Evolutionary conservation across 64 coral and sea anemone genomes (phyloP).

Genomic region (Montipora efflorescens): DNA sequence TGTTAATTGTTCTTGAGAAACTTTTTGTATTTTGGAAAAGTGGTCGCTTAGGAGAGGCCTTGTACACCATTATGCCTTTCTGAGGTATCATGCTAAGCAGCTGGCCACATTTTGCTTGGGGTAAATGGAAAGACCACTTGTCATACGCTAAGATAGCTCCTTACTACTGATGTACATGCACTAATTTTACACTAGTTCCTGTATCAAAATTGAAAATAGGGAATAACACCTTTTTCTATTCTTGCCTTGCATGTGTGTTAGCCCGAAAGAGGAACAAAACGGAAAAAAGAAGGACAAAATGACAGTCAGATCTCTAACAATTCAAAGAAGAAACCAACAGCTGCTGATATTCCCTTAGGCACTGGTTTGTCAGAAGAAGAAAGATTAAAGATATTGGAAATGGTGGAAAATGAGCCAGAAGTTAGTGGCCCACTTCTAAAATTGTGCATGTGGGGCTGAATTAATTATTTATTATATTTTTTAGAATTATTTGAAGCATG

Average conservation of each 20-base stretch:
- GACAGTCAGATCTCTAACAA: slow-evolving; percentile 15
- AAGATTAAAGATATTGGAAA: slow-evolving; percentile 91
- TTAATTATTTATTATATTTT: too few relatives aligned
- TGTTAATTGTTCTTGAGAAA: too few relatives aligned
- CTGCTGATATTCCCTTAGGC: slow-evolving; percentile 34
- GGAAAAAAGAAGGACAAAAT: slow-evolving; percentile 73
- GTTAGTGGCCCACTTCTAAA: slow-evolving; percentile 22
- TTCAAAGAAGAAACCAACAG: slow-evolving; percentile 49
- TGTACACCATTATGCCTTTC: too few relatives aligned
- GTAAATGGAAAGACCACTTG: too few relatives aligned
- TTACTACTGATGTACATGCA: too few relatives aligned
- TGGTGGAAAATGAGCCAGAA: slow-evolving; percentile 99
- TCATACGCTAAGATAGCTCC: too few relatives aligned
- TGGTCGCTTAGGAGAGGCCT: too few relatives aligned
- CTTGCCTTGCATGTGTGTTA: not conserved
- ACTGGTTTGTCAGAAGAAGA: slow-evolving; percentile 90
- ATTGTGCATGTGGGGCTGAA: too few relatives aligned
- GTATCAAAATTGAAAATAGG: not conserved
- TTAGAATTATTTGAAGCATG: too few relatives aligned
- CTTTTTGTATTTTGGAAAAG: too few relatives aligned
- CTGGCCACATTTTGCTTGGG: too few relatives aligned
- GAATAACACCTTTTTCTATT: not conserved
- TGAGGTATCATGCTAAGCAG: too few relatives aligned
- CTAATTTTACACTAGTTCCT: not conserved
- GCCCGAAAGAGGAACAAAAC: slow-evolving; percentile 90